phyloP scores from a whole-genome alignment of 2,888 invertebrate genomes.

The Hydrotaea diabolus region DNA sequence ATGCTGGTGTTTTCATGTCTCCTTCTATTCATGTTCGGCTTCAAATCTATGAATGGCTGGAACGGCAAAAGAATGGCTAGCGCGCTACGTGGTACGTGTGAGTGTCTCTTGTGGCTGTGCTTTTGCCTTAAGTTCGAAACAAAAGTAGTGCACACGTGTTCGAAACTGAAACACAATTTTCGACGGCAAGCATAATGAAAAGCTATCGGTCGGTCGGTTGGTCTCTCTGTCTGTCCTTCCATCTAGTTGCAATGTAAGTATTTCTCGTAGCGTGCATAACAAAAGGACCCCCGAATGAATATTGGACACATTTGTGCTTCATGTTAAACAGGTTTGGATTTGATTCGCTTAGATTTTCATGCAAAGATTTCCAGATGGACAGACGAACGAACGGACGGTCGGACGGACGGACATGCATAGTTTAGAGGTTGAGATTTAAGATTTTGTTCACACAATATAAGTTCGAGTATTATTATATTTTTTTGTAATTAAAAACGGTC shows the following conservation, averaged over 20 bases:
- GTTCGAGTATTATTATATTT: too few species aligned
- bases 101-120: neutral
- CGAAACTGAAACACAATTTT: conserved; percentile 26
- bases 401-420: neutral
- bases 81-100: neutral
- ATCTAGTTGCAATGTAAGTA: neutral
- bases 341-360: neutral
- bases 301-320: neutral
- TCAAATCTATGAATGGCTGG: neutral
- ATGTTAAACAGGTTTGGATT: conserved; percentile 13
- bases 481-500: neutral
- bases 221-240: neutral
- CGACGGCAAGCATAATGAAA: neutral
- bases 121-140: conserved; percentile 5
- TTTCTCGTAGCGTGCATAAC: neutral
- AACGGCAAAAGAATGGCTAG: neutral
- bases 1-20: neutral
- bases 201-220: neutral
- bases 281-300: neutral
- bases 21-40: too few species aligned
- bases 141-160: conserved; percentile 63
- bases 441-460: conserved; percentile 5
- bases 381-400: neutral
- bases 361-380: conserved; percentile 22
- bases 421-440: conserved; percentile 3